Evolutionary conservation across 2,888 invertebrate species (phyloP).

Genomic region (Zhuqinia jingwanae): DNA sequence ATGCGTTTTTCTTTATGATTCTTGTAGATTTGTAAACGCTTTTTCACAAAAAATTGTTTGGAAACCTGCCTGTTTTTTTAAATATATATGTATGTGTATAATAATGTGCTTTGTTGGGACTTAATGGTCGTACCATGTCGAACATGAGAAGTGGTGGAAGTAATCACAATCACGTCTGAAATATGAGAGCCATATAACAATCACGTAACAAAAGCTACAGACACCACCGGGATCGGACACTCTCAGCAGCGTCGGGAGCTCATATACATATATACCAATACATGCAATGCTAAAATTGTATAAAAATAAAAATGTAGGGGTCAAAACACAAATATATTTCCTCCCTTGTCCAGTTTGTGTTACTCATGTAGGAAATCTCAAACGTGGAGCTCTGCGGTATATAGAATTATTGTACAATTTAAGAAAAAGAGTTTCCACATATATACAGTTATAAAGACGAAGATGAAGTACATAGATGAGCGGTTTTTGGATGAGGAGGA

Average conservation of each 20-base stretch:
- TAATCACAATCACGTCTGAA: conserved; percentile 60
- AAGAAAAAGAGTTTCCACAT: conserved; percentile 9
- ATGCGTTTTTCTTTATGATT: not conserved
- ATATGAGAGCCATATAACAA: conserved; percentile 66
- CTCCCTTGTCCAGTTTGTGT: conserved; percentile 11
- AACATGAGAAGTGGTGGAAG: conserved; percentile 63
- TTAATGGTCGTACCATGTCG: conserved; percentile 64
- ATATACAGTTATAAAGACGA: not conserved
- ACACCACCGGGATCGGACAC: not conserved
- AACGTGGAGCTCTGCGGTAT: not conserved
- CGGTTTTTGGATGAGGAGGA: conserved; percentile 21
- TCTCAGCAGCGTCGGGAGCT: not conserved
- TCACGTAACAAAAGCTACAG: conserved; percentile 44
- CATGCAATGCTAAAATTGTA: not conserved
- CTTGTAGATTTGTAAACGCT: conserved; percentile 40
- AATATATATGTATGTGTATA: too few relatives aligned
- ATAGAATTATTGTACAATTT: not conserved
- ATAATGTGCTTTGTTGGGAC: conserved; percentile 25
- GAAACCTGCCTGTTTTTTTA: conserved; percentile 51
- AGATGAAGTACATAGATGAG: not conserved
- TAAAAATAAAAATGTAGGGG: not conserved
- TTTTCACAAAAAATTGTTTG: conserved; percentile 33
- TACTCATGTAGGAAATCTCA: not conserved
- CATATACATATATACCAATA: not conserved
- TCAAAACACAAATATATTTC: not conserved